Percentiles rank a stretch among this genome's conserved stretches.
These are phyloP conservation scores for Enteromius radiatus DNA, from an alignment of 2,797 vertebrate species.

Conservation along the genomic window DNA sequence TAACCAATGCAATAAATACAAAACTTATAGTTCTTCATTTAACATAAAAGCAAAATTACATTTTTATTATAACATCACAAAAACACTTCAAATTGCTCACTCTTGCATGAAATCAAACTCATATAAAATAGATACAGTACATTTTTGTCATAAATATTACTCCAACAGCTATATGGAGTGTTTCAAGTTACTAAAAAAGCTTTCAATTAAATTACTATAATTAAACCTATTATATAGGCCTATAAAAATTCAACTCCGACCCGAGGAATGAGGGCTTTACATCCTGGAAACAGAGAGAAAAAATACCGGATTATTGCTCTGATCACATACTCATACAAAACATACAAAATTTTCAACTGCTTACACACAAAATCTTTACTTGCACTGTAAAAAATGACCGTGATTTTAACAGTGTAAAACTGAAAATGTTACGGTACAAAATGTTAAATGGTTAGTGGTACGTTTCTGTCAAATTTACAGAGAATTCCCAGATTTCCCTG, in stretches of 20 bases:
- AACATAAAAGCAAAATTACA: constrained; percentile 31
- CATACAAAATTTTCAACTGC: no score
- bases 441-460: no score
- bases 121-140: constrained; percentile 50
- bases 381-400: no score
- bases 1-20: constrained; percentile 56
- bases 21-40: constrained; percentile 32
- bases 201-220: constrained; percentile 14
- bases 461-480: no score
- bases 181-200: constrained; percentile 52
- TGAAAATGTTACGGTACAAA: no score
- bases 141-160: constrained; percentile 26
- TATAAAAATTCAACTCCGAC: neutral
- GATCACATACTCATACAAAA: neutral
- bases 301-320: neutral
- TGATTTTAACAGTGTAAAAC: no score
- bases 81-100: constrained; percentile 10
- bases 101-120: constrained; percentile 17
- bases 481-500: no score
- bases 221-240: constrained; percentile 23
- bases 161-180: constrained; percentile 46
- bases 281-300: constrained; percentile 62
- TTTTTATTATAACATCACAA: constrained; percentile 35
- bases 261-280: constrained; percentile 53
- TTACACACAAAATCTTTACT: neutral